Conservation (phyloP, 2,888 invertebrate species). For the Camponotus fellah region DNA sequence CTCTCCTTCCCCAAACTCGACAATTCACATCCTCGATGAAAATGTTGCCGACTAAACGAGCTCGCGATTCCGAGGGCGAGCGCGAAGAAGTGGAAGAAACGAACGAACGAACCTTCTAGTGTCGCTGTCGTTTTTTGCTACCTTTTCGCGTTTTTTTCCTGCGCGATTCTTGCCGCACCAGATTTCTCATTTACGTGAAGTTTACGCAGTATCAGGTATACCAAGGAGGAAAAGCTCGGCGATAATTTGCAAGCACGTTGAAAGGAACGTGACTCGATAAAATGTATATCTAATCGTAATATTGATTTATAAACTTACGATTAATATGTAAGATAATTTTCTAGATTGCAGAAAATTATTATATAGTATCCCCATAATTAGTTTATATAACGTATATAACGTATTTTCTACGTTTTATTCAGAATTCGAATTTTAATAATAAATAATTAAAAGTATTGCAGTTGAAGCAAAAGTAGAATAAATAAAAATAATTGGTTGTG, state of each 20-base stretch:
- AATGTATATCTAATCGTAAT: slow-evolving; percentile 15
- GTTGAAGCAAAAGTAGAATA: too few species aligned
- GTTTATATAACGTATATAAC: neutral
- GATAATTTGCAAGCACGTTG: slow-evolving; percentile 32
- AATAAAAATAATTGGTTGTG: too few species aligned
- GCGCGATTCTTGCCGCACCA: slow-evolving; percentile 27
- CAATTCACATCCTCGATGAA: slow-evolving; percentile 45
- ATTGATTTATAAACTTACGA: slow-evolving; percentile 9
- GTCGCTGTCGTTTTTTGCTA: slow-evolving; percentile 47
- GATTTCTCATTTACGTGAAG: slow-evolving; percentile 37
- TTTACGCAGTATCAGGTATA: slow-evolving; percentile 32
- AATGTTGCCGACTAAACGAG: slow-evolving; percentile 53
- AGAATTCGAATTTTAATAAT: neutral
- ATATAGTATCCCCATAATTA: neutral
- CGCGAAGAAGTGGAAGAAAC: slow-evolving; percentile 1
- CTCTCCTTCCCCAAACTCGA: slow-evolving; percentile 9
- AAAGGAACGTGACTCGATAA: slow-evolving; percentile 28
- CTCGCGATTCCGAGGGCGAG: slow-evolving; percentile 22
- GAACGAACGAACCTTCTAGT: slow-evolving; percentile 37
- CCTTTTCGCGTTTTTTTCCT: slow-evolving; percentile 43
- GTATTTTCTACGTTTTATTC: too few species aligned
- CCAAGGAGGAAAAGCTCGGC: neutral
- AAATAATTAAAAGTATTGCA: too few species aligned
- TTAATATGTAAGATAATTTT: neutral
- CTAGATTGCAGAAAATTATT: neutral